Evolutionary conservation across 2,888 invertebrate species (phyloP).

Genomic region (Hirtodrosophila alboralis): DNA sequence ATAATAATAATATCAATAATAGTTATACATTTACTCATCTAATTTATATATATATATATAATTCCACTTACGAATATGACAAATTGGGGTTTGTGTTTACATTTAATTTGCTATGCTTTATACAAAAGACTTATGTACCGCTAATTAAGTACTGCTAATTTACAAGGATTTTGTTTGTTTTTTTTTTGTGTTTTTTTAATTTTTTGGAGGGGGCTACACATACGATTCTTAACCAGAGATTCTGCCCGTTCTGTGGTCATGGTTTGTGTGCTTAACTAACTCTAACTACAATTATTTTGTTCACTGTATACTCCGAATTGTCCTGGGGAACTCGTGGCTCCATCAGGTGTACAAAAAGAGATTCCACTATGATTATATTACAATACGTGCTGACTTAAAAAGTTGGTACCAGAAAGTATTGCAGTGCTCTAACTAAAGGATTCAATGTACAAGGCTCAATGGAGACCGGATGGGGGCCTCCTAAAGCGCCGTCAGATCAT

Average conservation of each 20-base stretch:
- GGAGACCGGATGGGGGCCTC: slow-evolving; percentile 31
- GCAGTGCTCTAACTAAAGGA: slow-evolving; percentile 53
- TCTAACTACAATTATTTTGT: slow-evolving; percentile 71
- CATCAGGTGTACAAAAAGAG: slow-evolving; percentile 37
- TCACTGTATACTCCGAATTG: slow-evolving; percentile 84
- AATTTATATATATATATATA: slow-evolving; percentile 27
- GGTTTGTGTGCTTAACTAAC: slow-evolving; percentile 59
- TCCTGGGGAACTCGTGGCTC: slow-evolving; percentile 15
- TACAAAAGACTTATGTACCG: slow-evolving; percentile 63
- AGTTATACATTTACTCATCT: slow-evolving; percentile 38
- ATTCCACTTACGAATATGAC: slow-evolving; percentile 72
- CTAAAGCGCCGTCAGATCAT: slow-evolving; percentile 92
- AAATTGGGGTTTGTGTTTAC: slow-evolving; percentile 52
- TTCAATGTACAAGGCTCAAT: slow-evolving; percentile 43
- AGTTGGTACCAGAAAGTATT: slow-evolving; percentile 24
- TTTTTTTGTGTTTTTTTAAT: slow-evolving; percentile 1
- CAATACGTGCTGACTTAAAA: slow-evolving; percentile 25
- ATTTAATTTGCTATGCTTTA: slow-evolving; percentile 65
- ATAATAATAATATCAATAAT: slow-evolving; percentile 46
- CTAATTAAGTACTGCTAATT: slow-evolving; percentile 71
- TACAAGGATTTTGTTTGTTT: slow-evolving; percentile 44
- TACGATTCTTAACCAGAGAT: slow-evolving; percentile 3
- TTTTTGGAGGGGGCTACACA: slow-evolving; percentile 5
- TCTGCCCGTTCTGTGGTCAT: slow-evolving; percentile 47
- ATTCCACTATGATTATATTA: slow-evolving; percentile 17